Evolutionary conservation across 2,888 invertebrate genomes (phyloP), one percentile per base, ranked within the genome.

Genomic region (Stenoptilia bipunctidactyla): DNA sequence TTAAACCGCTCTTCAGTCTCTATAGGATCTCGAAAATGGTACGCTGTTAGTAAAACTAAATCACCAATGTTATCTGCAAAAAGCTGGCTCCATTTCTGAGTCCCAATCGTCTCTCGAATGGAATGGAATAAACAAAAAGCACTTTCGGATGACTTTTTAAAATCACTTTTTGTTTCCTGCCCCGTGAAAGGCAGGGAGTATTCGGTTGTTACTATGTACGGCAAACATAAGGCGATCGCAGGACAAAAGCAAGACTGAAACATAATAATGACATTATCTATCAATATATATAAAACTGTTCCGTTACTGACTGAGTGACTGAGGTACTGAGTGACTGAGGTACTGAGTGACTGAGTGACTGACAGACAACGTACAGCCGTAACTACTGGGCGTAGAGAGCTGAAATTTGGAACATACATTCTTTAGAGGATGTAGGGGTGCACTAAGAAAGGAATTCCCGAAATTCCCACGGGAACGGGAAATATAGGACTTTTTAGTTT

Each of bases 161-260:
- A 63, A 1, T 41, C 46, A 9, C 43, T 46, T 6, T 40, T 9
- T 45, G 13, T 48, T 55, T 36, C 58, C 54, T 6, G 38, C 2
- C 53, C 54, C n/a, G 45, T 45, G 43, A 54, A 59, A 20, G 20
- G 20, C 25, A 79, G 40, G 30, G 60, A 52, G 45, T 74, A 74
- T 51, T 74, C 73, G 12, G 71, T 62, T 15, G 62, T 56, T 1
- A 72, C 77, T 34, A 79, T 55, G 40, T 76, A 72, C 1, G 84
- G 83, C 41, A 84, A 48, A 44, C 70, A 72, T 36, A 84, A 45
- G 1, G 65, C 56, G 15, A 80, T 60, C 2, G 77, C 64, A 45
- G 74, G 66, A 35, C 66, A 55, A 44, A 80, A 75, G 50, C 74
- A 73, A 30, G 49, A 48, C 85, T 85, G 60, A 45, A 76, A 73